Base-by-base conservation (phyloP, 2,113 vertebrate species). In the Hydrochoerus hydrochaeris region DNA sequence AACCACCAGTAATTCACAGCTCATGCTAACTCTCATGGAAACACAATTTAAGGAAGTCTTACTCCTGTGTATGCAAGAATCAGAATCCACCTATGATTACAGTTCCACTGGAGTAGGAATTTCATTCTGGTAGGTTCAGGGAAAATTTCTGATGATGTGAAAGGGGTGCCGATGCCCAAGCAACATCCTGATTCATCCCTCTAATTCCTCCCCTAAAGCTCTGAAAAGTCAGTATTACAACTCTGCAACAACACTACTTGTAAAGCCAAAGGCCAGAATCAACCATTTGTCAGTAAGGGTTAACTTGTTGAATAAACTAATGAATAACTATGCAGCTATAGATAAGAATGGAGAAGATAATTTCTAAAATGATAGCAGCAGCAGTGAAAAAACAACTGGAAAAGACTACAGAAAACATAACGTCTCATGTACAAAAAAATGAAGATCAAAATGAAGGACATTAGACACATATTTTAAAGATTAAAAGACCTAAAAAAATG, bases 221-320 rank as follows among this genome's bases (percentile, higher is more conserved):
- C 82, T 63, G 35, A 32, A 30, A 90, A 22, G 12, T 60, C 86
- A 75, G 60, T 44, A 63, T 60, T 38, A 60, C 24, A 80, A 41
- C 49, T 91, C 62, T 49, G 3, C 22, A n/a, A 41, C 60, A 65
- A 58, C 7, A 38, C 46, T 88, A 17, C 30, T 75, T 28, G 32
- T 83, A 93, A 95, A 69, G 75, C 44, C 69, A 75, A 58, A 63
- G 49, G 49, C 62, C 58, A 96, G 58, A 91, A 30, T 54, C 57
- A 83, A 85, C 41, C 63, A 38, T 54, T 60, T 58, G 41, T 52
- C 44, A 38, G 6, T 17, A 77, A 44, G 49, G 49, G 44, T 5
- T 35, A 44, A 49, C 9, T n/a, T 30, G 7, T 41, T 35, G 46
- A 86, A 78, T 49, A 87, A 94, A 80, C n/a, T 28, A 54, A 71